A percentile compares a stretch with the other conserved stretches of the same genome.
Conservation (phyloP, 2,797 vertebrate species). For the Delichon dasypus region DNA sequence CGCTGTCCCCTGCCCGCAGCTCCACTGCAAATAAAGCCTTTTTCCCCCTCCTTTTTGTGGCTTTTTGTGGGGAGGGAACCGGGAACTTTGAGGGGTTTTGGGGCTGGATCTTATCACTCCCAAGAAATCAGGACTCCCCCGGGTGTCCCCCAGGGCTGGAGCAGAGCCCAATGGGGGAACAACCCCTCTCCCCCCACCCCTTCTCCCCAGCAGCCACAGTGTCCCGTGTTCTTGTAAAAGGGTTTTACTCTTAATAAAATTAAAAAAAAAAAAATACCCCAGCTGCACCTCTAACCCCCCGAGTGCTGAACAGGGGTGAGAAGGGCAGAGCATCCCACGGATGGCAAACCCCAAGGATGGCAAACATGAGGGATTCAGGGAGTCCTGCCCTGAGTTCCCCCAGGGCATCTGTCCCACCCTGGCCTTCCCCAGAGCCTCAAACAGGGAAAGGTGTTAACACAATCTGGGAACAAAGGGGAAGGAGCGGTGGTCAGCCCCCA, state of each 20-base stretch:
- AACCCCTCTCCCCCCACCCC: neutral
- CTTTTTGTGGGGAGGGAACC: neutral
- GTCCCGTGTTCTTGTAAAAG: neutral
- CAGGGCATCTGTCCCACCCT: neutral
- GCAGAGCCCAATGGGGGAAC: fast-evolving
- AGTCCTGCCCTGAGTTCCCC: neutral
- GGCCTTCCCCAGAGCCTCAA: neutral
- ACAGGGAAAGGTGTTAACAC: neutral
- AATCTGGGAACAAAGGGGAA: neutral
- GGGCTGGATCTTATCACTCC: fast-evolving
- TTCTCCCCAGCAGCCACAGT: neutral
- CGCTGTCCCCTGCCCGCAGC: fast-evolving
- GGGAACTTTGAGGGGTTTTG: neutral
- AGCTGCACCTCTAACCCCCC: fast-evolving
- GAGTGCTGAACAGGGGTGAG: neutral
- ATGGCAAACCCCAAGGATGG: fast-evolving
- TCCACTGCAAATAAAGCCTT: neutral
- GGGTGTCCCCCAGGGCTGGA: fast-evolving
- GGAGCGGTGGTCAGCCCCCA: neutral
- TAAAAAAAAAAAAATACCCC: neutral
- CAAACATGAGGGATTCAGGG: neutral
- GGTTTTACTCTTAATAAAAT: neutral
- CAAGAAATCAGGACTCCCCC: fast-evolving
- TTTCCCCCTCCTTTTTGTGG: neutral
- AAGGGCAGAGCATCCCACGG: neutral